Evolutionary conservation across 2,888 invertebrate species (phyloP), one percentile per base, ranked within the genome.

Genomic region (Aquatica leii): DNA sequence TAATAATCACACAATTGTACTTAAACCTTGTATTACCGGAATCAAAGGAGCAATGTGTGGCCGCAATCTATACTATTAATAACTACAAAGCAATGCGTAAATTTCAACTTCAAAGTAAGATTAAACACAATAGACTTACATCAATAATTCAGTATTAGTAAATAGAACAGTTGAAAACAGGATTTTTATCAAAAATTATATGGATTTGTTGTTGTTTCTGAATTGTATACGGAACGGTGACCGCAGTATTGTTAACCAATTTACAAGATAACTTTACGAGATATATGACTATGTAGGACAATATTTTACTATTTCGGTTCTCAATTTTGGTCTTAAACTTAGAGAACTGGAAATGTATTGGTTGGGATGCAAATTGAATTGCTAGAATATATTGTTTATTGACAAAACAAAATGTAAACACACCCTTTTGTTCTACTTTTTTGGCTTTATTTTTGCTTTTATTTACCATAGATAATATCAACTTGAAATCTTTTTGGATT

Each of bases 281-380:
- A 76, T 69, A 72, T 65, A 75, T 72, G 66, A 69, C 70, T 65
- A 52, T 67, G 62, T 70, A 65, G 65, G 66, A 68, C 70, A 61
- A 70, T 75, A 74, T 75, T 72, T 75, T 74, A 75, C 73, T 72
- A 73, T 75, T 75, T 75, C 73, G 41, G 41, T 73, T 75, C 73
- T 67, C 73, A 71, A 73, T 71, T 73, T 70, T 69, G 71, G 73
- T 74, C 73, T 73, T 73, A 72, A 74, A 71, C 73, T 71, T 65
- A 70, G 71, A 69, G 71, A 71, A 57, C 61, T 69, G 66, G 70
- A 71, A 74, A 76, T 75, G 73, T 73, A 75, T 74, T 68, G 73
- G 73, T 67, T 59, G 69, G 69, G 63, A 76, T 76, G 76, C 73
- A 76, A 76, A 76, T 76, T 75, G 74, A 74, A 76, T 76, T 76